Evolutionary conservation across 2,797 vertebrate genomes (phyloP), one percentile per base, ranked within the genome.

Genomic region (Megalops cyprinoides): DNA sequence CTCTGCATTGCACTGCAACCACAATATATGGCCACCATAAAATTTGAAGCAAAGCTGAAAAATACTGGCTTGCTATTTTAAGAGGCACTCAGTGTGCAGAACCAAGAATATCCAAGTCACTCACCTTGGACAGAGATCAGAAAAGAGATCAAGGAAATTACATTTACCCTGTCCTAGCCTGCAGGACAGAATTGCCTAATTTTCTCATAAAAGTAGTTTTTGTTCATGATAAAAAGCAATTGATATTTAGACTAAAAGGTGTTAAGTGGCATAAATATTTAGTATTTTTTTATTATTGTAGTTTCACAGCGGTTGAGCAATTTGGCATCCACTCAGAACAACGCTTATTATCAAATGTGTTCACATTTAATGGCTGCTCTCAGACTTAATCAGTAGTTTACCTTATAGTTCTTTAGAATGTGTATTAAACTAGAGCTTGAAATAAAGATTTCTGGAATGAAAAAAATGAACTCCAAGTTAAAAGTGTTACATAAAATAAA

Each of bases 111-210:
- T 31, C 58, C 31, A 62, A 62, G n/a, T 62, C 58, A 62, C 3
- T 44, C 31, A 42, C 34, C 69, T 79, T 79, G 69, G 69, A 56
- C 39, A 15, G 51, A 56, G 49, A 73, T 74, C 37, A 79, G 53
- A 74, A 55, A 58, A 58, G 42, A 79, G 53, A 69, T 71, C 31
- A 71, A 56, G n/a, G 65, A 71, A 79, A 53, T 73, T 79, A 51
- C 46, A 79, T 51, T 78, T 23, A 56, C 25, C 23, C 60, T 12
- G 4, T 20, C 42, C 31, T 23, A 28, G 58, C 58, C 10, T 62
- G 58, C 12, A 62, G 12, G n/a, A 62, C 8, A 28, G 58, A 28
- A 8, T 62, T 62, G 28, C 23, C 58, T 14, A n/a, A 31, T 62
- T 31, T 10, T 62, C 12, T 31, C 58, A 34, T 62, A 4, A 12